Evolutionary conservation across 2,797 vertebrate genomes (phyloP), one percentile per base, ranked within the genome.

Genomic region (Falco berigora): DNA sequence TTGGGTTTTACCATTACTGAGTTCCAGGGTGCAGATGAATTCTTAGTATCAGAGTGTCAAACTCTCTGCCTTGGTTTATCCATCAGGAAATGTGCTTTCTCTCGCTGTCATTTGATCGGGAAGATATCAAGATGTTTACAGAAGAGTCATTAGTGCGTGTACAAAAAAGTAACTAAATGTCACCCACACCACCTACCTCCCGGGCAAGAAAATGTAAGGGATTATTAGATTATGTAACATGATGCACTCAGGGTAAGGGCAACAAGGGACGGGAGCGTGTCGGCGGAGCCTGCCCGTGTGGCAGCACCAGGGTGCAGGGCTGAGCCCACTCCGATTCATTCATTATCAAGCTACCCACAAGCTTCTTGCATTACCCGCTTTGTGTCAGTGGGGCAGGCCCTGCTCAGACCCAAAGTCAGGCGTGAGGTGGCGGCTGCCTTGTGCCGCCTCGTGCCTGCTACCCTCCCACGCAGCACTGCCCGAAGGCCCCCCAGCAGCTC

Each of bases 231-330:
- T 47, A 6, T 0, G 16, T 76, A 92, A 34, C 62, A 0, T 28
- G 55, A 78, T 0, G 4, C 11, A 2, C 13, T 17, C 12, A 4
- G 80, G 30, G 36, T 7, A 40, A 67, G 42, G 38, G 42, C n/a
- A 61, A 12, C 14, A 42, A 42, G 46, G n/a, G 36, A 27, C 47
- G 5, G 42, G 15, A 63, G 74, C 81, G 25, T 0, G 0, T 5
- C 18, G 24, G 2, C 3, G 6, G 36, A 75, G 4, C 11, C 17
- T 69, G 28, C 34, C 21, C 3, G 2, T 0, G 2, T 10, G 13
- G 52, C 58, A 71, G 80, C 12, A 50, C 42, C 30, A 17, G 34
- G 19, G 8, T 8, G 44, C 23, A 38, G 52, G 12, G 20, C 5
- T 66, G 50, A 88, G 32, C 53, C 53, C 36, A 4, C 6, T 4